Evolutionary conservation across 2,113 vertebrate genomes (phyloP).

Genomic region (Oryctolagus cuniculus): DNA sequence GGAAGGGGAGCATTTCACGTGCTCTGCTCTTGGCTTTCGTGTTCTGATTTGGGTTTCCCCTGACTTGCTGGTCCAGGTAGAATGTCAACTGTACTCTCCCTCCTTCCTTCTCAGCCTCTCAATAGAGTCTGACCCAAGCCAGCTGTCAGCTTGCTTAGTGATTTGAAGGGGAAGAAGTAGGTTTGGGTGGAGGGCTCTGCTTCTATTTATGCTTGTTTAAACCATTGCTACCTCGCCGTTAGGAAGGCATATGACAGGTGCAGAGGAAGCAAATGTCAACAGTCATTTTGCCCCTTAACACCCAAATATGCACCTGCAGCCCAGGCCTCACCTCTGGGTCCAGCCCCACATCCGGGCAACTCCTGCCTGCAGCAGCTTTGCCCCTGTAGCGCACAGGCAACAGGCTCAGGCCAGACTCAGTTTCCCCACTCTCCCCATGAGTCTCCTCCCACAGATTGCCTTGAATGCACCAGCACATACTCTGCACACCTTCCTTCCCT

Average conservation of each 20-base stretch:
- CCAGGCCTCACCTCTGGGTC: neutral
- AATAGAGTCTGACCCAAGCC: neutral
- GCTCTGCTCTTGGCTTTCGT: neutral
- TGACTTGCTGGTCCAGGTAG: neutral
- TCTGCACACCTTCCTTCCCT: neutral
- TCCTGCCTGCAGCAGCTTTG: neutral
- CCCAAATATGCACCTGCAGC: neutral
- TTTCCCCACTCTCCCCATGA: neutral
- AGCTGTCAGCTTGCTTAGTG: neutral
- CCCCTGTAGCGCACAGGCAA: no score
- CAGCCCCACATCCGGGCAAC: neutral
- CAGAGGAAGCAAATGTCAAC: neutral
- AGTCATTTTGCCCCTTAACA: neutral
- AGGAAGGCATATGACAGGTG: neutral
- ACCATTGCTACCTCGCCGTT: neutral
- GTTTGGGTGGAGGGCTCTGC: neutral
- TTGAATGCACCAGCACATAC: neutral
- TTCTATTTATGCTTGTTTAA: neutral
- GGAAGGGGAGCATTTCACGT: neutral
- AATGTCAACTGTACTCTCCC: neutral
- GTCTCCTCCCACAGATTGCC: neutral
- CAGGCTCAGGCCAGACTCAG: neutral
- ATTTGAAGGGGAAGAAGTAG: neutral
- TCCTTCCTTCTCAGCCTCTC: neutral
- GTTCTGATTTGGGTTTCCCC: neutral